These are phyloP conservation scores for Ptychochromis oligacanthus DNA, from an alignment of 2,113 vertebrate genomes.

Conservation along the genomic window DNA sequence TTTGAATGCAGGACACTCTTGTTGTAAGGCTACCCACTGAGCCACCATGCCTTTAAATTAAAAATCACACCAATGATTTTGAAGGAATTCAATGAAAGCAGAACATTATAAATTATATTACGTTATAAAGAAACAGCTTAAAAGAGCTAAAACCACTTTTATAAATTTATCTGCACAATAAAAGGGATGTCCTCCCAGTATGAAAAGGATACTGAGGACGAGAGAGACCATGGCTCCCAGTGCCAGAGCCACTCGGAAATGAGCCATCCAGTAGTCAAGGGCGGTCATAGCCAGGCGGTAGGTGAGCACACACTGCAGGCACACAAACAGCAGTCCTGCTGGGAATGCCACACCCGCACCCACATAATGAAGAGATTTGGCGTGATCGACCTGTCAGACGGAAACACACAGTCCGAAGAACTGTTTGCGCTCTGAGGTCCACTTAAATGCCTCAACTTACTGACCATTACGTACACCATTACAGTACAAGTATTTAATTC, in stretches of 20 bases:
- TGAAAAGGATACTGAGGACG: slow-evolving; percentile 89
- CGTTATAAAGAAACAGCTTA: neutral
- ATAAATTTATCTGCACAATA: neutral
- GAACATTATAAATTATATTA: too few relatives aligned
- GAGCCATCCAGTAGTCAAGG: slow-evolving; percentile 90
- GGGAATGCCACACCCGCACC: slow-evolving; percentile 89
- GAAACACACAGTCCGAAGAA: neutral
- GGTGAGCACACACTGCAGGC: slow-evolving; percentile 89
- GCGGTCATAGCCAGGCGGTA: slow-evolving; percentile 84
- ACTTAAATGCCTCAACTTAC: neutral
- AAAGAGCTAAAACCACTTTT: neutral
- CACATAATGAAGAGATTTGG: slow-evolving; percentile 90
- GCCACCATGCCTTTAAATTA: neutral
- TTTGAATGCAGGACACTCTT: neutral
- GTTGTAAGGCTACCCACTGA: neutral
- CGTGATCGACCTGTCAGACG: slow-evolving; percentile 87
- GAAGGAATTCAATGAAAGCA: neutral
- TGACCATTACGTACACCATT: neutral
- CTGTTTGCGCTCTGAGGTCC: neutral
- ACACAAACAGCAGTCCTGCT: slow-evolving; percentile 88
- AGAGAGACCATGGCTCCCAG: slow-evolving; percentile 85
- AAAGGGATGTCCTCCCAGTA: neutral
- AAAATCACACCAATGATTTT: neutral
- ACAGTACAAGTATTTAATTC: neutral
- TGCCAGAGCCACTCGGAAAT: slow-evolving; percentile 86